Base-by-base conservation (phyloP, 2,888 invertebrate genomes). In the Andrena chrysosceles region DNA sequence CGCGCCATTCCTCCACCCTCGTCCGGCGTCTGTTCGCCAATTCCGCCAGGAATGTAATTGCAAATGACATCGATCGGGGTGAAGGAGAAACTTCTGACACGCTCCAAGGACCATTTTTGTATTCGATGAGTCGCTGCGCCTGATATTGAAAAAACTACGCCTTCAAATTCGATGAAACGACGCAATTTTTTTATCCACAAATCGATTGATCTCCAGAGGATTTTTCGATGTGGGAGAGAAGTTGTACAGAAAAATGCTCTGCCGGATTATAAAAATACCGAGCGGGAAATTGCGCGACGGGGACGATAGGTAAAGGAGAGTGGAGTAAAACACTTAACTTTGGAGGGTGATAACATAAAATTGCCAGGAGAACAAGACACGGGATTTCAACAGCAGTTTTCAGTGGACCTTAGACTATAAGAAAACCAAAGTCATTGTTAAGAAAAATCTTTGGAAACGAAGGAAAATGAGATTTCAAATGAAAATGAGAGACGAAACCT, bases 11-110 rank as follows among this genome's bases (percentile, higher is more conserved):
- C 7, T 42, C n/a, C n/a, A 42, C 10, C 23, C 16, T 13, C 8
- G 10, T 8, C n/a, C 6, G 20, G 20, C 20, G 54, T 13, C 52
- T 49, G 49, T 52, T 48, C 69, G 16, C 26, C 26, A 26, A 26
- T 26, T 26, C 26, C 26, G 26, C 64, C 64, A 52, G 64, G 69
- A 72, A 77, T 81, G 59, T 72, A 73, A 73, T 81, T 73, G 60
- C 68, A 64, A 68, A 64, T 59, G 79, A 59, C 69, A 64, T 77
- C 69, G 77, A 70, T 77, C 69, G 64, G n/a, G 26, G 20, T 10
- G 33, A 68, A 60, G 56, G 29, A 49, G 20, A 20, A 56, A 69
- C 69, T 69, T 78, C 68, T 63, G 62, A 78, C 62, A 23, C 54
- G n/a, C 20, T 26, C 33, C 62, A 10, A 7, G 29, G 48, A 48